Base-by-base conservation (phyloP, 2,888 invertebrate species). In the Callinectes sapidus region DNA sequence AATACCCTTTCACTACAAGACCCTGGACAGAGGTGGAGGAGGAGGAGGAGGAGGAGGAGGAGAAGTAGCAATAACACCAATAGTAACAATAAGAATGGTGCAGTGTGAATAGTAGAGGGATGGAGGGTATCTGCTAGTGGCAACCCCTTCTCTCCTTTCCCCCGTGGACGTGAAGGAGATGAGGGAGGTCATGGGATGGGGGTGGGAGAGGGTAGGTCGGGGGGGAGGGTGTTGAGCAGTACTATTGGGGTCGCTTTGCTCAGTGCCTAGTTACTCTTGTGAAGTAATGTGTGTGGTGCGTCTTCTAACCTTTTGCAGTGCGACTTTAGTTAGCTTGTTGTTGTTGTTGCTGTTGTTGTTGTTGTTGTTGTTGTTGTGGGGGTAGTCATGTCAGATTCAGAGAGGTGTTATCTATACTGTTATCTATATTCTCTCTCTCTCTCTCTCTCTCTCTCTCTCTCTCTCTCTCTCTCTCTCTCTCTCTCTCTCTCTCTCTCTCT, bases 381-480 rank as follows among this genome's bases (percentile, higher is more conserved):
- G n/a, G n/a, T n/a, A n/a, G n/a, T n/a, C n/a, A n/a, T 48, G 48
- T 48, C 48, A 48, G 48, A 42, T 42, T 48, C 48, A 48, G 48
- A 0, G 48, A 48, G 48, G 48, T 48, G 10, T 6, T 6, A 42
- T 3, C 42, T 3, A 42, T 42, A 42, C 42, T 42, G 42, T n/a
- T n/a, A n/a, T n/a, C n/a, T n/a, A n/a, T n/a, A n/a, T n/a, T 61
- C 61, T 61, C 61, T 61, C 61, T 61, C 61, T 61, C 61, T 61
- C 61, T 61, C 61, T 61, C 61, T 61, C 61, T 61, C 61, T 61
- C 61, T 61, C 61, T 61, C 61, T 61, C 61, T 61, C 61, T 61
- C 61, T 61, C 61, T 61, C 61, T 61, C 61, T 61, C 61, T 61
- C 61, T 61, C 61, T 61, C 61, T 16, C 61, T 61, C 61, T 61